Percentiles rank a stretch among this genome's conserved stretches.
Evolutionary conservation across 2,113 vertebrate species (phyloP).

Genomic region (Scalopus aquaticus): DNA sequence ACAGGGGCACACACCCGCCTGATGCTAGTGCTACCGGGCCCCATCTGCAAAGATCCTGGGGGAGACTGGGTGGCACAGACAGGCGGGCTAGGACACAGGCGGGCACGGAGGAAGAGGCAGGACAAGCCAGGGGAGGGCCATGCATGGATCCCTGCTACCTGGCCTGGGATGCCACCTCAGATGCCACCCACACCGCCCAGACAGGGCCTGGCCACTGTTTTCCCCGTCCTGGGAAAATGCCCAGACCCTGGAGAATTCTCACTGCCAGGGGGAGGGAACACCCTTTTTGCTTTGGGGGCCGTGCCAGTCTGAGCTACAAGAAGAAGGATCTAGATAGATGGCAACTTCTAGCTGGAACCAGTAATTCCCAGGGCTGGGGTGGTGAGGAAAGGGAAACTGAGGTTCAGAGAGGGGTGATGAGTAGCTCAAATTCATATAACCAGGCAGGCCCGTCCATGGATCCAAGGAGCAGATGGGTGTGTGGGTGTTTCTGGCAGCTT

Average conservation of each 20-base stretch:
- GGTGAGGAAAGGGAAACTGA: neutral
- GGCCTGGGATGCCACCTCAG: neutral
- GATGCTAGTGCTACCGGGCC: neutral
- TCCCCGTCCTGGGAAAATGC: neutral
- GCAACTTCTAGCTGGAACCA: neutral
- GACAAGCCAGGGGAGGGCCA: neutral
- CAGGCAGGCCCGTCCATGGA: neutral
- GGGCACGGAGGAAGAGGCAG: neutral
- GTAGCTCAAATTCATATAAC: neutral
- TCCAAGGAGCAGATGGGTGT: neutral
- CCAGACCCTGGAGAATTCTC: neutral
- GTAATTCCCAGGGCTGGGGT: neutral
- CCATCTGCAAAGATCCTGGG: neutral
- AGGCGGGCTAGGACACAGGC: neutral
- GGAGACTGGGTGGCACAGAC: rapidly evolving
- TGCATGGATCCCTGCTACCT: neutral
- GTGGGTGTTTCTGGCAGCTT: constrained; percentile 36
- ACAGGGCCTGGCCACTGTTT: neutral
- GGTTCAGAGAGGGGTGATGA: neutral
- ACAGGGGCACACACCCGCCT: neutral
- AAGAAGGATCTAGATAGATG: neutral
- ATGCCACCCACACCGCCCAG: neutral
- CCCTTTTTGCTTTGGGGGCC: neutral
- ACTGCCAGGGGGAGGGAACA: neutral
- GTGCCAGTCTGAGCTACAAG: neutral